A percentile compares a stretch with the other conserved stretches of the same genome.
phyloP scores from a whole-genome alignment of 1,140 invertebrate species.

The Muscidifurax raptorellus region DNA sequence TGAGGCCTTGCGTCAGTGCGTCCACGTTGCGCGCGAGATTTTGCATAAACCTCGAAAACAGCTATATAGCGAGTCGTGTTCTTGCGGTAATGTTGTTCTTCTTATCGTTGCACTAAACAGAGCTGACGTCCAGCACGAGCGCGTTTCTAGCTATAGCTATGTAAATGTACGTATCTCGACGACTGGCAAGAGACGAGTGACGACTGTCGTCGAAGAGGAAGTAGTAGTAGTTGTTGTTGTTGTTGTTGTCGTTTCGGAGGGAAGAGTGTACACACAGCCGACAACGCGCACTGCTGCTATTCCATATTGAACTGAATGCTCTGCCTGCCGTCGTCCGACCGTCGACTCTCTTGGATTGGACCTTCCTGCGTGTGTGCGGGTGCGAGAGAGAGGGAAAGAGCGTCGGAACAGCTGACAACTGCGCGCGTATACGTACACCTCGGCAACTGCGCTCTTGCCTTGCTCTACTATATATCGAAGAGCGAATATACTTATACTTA shows the following conservation, averaged over 20 bases:
- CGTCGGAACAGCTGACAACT: slow-evolving; percentile 63
- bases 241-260: neutral
- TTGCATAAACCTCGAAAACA: slow-evolving; percentile 72
- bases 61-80: slow-evolving; percentile 35
- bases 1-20: slow-evolving; percentile 75
- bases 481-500: too few species aligned
- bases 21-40: slow-evolving; percentile 75
- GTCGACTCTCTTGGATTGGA: neutral
- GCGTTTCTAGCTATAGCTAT: neutral
- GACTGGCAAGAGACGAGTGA: slow-evolving; percentile 4
- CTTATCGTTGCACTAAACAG: neutral
- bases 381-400: neutral
- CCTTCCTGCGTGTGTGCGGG: neutral
- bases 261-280: slow-evolving; percentile 28
- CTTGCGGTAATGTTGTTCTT: neutral
- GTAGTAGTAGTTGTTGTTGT: neutral
- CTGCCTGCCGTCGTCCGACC: neutral
- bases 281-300: slow-evolving; percentile 55
- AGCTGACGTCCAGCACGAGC: neutral
- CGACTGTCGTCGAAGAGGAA: too few species aligned
- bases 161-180: neutral
- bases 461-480: too few species aligned
- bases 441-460: slow-evolving; percentile 19
- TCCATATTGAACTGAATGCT: slow-evolving; percentile 62
- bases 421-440: slow-evolving; percentile 30